Evolutionary conservation across 2,888 invertebrate species (phyloP).

Genomic region (Penaeus monodon): DNA sequence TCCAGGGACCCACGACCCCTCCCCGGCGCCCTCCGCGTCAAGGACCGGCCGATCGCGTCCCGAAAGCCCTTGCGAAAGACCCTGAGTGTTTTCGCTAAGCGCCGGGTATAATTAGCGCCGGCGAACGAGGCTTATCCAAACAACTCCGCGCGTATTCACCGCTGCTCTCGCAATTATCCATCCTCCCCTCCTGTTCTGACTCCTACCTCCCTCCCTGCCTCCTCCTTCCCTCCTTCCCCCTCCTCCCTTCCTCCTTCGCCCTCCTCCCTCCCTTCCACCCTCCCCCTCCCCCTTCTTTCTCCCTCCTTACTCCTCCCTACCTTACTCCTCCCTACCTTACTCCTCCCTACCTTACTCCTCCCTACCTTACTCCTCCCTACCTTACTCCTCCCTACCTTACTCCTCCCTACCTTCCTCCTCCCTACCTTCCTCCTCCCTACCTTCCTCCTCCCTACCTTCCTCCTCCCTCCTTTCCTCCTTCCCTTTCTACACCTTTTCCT

Average conservation of each 20-base stretch:
- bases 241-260: background rate
- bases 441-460: background rate
- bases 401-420: background rate
- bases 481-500: no score
- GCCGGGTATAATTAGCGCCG: no score
- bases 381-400: no score
- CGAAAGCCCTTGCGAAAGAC: no score
- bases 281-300: background rate
- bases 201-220: background rate
- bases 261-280: background rate
- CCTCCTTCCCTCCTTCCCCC: no score
- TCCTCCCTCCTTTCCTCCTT: no score
- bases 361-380: background rate
- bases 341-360: background rate
- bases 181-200: background rate
- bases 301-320: background rate
- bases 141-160: no score
- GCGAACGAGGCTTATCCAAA: no score
- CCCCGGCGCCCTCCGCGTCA: no score
- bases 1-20: no score
- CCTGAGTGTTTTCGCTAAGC: no score
- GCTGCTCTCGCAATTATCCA: background rate
- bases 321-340: background rate
- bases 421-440: background rate
- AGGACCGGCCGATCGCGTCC: no score